Conservation (phyloP, 2,113 vertebrate genomes). For the Bujurquina vittata region DNA sequence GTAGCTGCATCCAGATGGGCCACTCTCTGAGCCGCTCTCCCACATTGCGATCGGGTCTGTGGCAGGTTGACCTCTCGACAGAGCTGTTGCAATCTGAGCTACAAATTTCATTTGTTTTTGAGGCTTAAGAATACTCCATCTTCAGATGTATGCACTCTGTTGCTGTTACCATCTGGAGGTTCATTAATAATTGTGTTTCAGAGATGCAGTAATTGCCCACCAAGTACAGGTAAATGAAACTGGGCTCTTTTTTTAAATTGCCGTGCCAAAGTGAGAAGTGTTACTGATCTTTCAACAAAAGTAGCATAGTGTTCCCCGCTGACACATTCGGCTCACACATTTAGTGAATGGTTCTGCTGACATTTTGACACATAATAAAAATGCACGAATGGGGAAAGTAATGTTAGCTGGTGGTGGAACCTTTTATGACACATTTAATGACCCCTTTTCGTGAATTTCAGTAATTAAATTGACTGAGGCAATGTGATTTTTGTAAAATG, state of each 20-base stretch:
- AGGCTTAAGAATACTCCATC: not conserved
- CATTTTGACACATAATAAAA: conserved; percentile 12
- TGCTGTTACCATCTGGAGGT: not conserved
- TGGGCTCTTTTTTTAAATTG: not conserved
- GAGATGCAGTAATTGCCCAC: too few relatives aligned
- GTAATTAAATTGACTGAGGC: not conserved
- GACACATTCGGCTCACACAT: not conserved
- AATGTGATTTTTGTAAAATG: not conserved
- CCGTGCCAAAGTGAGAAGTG: not conserved
- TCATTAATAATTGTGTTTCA: too few relatives aligned
- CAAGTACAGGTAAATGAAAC: not conserved
- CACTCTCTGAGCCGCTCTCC: not conserved
- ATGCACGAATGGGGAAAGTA: not conserved
- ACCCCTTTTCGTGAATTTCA: not conserved
- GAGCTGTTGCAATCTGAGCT: conserved; percentile 10
- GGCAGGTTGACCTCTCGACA: conserved; percentile 5
- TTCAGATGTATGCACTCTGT: not conserved
- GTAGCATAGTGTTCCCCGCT: not conserved
- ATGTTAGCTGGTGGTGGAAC: not conserved
- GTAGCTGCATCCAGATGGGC: not conserved
- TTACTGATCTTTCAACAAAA: not conserved
- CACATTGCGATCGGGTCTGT: conserved; percentile 13
- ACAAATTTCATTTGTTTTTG: not conserved
- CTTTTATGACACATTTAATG: not conserved
- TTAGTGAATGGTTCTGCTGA: not conserved